Base-by-base conservation (phyloP, 2,113 vertebrate genomes). In the Mustela nigripes region DNA sequence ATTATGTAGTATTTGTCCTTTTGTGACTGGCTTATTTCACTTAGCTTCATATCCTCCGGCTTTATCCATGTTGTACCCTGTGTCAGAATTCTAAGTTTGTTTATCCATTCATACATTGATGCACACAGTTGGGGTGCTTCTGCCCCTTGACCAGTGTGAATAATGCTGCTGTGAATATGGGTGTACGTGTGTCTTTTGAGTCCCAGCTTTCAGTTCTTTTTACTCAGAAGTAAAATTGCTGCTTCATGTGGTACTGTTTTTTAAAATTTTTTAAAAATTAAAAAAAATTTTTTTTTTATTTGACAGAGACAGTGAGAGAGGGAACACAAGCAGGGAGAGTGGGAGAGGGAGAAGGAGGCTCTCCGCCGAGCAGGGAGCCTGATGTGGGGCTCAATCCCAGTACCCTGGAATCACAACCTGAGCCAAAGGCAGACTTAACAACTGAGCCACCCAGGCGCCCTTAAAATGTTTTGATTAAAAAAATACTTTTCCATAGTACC, bases 71-170 rank as follows among this genome's bases (percentile, higher is more conserved):
- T 69, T 83, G 42, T 50, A 45, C 26, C 16, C 39, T 26, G 6
- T 81, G 62, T 86, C 65, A 86, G 67, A 93, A 95, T 94, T 87
- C 88, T 95, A 92, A 95, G 73, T 98, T 92, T 89, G 53, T 89
- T 73, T 71, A 84, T n/a, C 36, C 28, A 31, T 65, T 95, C 28
- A n/a, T 95, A 56, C 50, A 5, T n/a, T n/a, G 15, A 39, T 56
- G 11, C 48, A 69, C 22, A 45, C 22, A 45, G 36, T 63, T 28
- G 79, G 21, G 24, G 81, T 67, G 1, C 71, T 28, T 89, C 14
- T 50, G 56, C 60, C 31, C 71, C 76, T 93, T 91, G 56, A 28
- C 36, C n/a, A 56, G 60, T 74, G 9, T 84, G 33, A 53, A 87
- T 74, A 69, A 79, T 71, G 36, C 28, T 86, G 33, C 60, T 90